Conservation (phyloP, 1,140 invertebrate genomes). For the Drosophila grimshawi region DNA sequence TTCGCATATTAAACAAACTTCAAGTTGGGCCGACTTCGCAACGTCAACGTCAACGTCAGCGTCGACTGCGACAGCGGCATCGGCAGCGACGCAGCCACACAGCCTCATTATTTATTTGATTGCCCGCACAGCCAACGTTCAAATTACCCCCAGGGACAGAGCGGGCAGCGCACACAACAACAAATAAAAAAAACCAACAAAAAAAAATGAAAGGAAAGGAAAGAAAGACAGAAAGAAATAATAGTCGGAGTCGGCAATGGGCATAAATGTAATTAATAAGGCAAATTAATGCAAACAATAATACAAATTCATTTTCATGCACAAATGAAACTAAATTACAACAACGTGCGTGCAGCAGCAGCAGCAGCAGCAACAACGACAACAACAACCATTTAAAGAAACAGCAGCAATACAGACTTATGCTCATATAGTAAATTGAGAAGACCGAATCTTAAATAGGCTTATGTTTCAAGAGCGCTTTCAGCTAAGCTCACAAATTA, state of each 20-base stretch:
- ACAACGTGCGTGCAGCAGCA: slow-evolving; percentile 52
- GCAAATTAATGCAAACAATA: slow-evolving; percentile 83
- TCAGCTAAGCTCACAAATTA: background rate
- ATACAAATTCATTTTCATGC: slow-evolving; percentile 82
- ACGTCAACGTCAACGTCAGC: background rate
- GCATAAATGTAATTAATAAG: slow-evolving; percentile 83
- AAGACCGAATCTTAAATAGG: slow-evolving; percentile 28
- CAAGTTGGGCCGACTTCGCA: slow-evolving; percentile 25
- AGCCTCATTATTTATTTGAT: slow-evolving; percentile 82
- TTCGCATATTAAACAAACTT: slow-evolving; percentile 83
- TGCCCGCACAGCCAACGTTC: slow-evolving; percentile 77
- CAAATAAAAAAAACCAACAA: background rate
- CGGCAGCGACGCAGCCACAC: slow-evolving; percentile 13
- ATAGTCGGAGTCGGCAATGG: slow-evolving; percentile 43
- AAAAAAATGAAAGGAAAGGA: slow-evolving; percentile 10
- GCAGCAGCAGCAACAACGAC: slow-evolving; percentile 15
- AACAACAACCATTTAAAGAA: slow-evolving; percentile 2
- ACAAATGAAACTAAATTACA: slow-evolving; percentile 82
- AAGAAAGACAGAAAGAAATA: slow-evolving; percentile 34
- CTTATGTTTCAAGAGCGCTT: background rate
- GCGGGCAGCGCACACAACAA: background rate
- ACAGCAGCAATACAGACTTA: slow-evolving; percentile 7
- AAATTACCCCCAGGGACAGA: slow-evolving; percentile 72
- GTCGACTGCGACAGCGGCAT: slow-evolving; percentile 18
- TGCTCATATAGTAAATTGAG: slow-evolving; percentile 9